phyloP scores from a whole-genome alignment of 1,140 invertebrate genomes.

The Bombus cullumanus region DNA sequence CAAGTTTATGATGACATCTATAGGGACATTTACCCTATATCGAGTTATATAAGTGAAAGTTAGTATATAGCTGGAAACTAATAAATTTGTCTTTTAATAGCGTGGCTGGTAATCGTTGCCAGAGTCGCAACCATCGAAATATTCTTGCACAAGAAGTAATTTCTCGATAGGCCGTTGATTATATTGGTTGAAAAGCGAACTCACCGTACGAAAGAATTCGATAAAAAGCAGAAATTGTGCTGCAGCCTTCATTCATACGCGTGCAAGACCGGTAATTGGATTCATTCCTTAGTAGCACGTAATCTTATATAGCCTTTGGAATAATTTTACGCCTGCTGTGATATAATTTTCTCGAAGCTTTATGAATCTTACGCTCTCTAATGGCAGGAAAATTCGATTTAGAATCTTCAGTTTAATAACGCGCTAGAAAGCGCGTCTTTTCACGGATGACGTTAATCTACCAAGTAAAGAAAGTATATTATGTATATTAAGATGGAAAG shows the following conservation, averaged over 20 bases:
- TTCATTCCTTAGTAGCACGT: slow-evolving; percentile 22
- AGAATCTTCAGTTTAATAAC: neutral
- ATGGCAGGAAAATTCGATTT: neutral
- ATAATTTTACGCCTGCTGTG: slow-evolving; percentile 18
- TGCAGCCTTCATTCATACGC: slow-evolving; percentile 12
- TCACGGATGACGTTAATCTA: slow-evolving; percentile 2
- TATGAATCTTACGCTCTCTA: neutral
- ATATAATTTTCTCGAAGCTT: neutral
- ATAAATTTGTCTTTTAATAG: neutral
- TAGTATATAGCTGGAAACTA: neutral
- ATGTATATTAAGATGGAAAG: neutral
- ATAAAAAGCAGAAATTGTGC: neutral
- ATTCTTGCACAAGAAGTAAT: neutral
- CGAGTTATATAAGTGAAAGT: slow-evolving; percentile 13
- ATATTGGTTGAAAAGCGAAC: neutral
- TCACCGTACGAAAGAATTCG: neutral
- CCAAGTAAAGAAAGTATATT: neutral
- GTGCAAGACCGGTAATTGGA: slow-evolving; percentile 33
- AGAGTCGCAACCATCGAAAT: neutral
- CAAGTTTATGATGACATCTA: too few species aligned
- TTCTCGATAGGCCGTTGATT: slow-evolving; percentile 19
- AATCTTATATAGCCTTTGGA: neutral
- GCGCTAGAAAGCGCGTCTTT: neutral
- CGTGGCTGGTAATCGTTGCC: too few species aligned
- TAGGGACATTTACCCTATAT: too few species aligned